Evolutionary conservation across 2,113 vertebrate species (phyloP).

Genomic region (Neomonachus schauinslandi): DNA sequence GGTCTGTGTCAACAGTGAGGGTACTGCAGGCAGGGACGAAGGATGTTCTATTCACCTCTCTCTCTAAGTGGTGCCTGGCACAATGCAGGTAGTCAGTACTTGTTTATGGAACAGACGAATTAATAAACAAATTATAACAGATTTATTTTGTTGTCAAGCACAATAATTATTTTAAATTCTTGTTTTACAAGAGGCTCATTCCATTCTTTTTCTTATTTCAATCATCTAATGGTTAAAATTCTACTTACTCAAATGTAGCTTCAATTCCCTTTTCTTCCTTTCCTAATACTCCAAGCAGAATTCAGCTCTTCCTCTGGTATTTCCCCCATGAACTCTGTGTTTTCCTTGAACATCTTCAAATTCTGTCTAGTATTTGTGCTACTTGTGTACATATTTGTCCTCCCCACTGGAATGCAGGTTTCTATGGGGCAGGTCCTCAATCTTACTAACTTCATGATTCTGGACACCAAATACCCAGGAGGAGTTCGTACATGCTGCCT

Average conservation of each 20-base stretch:
- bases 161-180: slow-evolving; percentile 25
- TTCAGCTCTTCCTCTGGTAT: neutral
- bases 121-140: neutral
- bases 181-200: neutral
- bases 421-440: neutral
- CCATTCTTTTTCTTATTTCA: slow-evolving; percentile 37
- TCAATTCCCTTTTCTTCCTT: neutral
- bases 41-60: neutral
- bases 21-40: neutral
- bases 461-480: neutral
- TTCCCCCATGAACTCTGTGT: neutral
- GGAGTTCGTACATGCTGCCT: neutral
- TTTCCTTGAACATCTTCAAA: neutral
- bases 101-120: neutral
- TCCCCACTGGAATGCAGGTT: neutral
- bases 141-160: neutral
- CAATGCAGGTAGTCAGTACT: neutral
- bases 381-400: neutral
- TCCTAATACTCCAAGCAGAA: neutral
- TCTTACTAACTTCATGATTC: neutral
- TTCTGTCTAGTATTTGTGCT: neutral
- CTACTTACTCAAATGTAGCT: neutral
- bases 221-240: neutral
- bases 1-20: neutral
- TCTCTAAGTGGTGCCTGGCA: neutral